These are phyloP conservation scores for Amphiduros pacificus DNA, from an alignment of 2,888 invertebrate species.

Conservation along the genomic window DNA sequence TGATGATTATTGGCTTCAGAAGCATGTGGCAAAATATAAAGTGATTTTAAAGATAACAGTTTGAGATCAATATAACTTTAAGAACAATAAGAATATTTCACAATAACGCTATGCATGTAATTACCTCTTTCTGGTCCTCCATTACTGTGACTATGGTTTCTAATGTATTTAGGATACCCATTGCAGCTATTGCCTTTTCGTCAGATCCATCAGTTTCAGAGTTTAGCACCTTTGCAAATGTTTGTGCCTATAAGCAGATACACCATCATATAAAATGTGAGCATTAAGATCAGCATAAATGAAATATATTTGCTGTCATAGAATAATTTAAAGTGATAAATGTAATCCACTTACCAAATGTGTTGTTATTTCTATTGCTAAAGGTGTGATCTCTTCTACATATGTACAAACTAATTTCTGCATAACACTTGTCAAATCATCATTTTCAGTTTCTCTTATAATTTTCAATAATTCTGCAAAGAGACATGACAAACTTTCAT, in stretches of 20 bases:
- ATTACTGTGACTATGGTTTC: constrained; percentile 92
- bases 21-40: no score
- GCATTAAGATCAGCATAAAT: no score
- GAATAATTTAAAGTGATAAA: no score
- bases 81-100: no score
- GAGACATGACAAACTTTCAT: no score
- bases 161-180: constrained; percentile 94
- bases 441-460: constrained; percentile 94
- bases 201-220: constrained; percentile 71
- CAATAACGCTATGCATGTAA: no score
- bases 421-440: constrained; percentile 93
- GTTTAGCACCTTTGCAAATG: constrained; percentile 57
- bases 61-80: no score
- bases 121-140: constrained; percentile 67
- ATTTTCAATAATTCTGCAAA: constrained; percentile 79
- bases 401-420: constrained; percentile 86
- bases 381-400: constrained; percentile 83
- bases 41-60: no score
- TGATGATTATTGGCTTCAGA: no score
- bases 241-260: constrained; percentile 50
- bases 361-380: constrained; percentile 92
- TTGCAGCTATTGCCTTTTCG: constrained; percentile 94
- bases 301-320: neutral
- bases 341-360: constrained; percentile 71
- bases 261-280: no score